Base-by-base conservation (phyloP, 2,113 vertebrate genomes). In the Dolichallabes microphthalmus region DNA sequence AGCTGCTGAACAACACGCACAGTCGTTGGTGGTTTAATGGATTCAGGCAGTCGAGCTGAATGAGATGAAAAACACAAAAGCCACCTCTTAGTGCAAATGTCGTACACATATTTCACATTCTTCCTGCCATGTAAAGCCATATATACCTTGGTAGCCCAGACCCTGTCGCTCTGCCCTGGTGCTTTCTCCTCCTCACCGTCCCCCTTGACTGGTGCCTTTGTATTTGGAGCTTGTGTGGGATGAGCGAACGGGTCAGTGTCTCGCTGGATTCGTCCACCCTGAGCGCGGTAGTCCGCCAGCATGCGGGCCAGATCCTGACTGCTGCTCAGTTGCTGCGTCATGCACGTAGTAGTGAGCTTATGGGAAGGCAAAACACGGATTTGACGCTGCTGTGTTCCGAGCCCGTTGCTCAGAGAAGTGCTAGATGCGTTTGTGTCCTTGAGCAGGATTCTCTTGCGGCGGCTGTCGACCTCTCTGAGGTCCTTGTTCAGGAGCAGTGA, bases 1-100 rank as follows among this genome's bases (percentile, higher is more conserved):
- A 98, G 89, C 98, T 99, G 93, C 98, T 99, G 94, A 99, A 99
- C 89, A 99, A 96, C 78, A 99, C 98, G 9, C 98, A 99, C 3
- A 99, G 95, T 55, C 97, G 93, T 94, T 99, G 98, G 87, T 99
- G 98, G 92, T 99, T 98, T 84, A 93, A 88, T 4, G 97, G 96
- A 88, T 93, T 98, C 90, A 99, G 92, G 82, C 98, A 99, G 93
- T 99, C 98, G 92, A 98, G 94, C 97, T 99, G 92, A 68, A 90
- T 22, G 7, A 2, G 57, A 71, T n/a, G 19, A 55, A 45, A 87
- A 78, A 69, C 20, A 88, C 4, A 86, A 73, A 45, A 74, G 19
- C 58, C 22, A 75, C 60, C n/a, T 64, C 19, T 17, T 4, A 74
- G 19, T 22, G 9, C 7, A 35, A 58, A 30, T 19, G 30, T 35